phyloP scores from a whole-genome alignment of 2,888 invertebrate species.

The Galerucella pusilla region DNA sequence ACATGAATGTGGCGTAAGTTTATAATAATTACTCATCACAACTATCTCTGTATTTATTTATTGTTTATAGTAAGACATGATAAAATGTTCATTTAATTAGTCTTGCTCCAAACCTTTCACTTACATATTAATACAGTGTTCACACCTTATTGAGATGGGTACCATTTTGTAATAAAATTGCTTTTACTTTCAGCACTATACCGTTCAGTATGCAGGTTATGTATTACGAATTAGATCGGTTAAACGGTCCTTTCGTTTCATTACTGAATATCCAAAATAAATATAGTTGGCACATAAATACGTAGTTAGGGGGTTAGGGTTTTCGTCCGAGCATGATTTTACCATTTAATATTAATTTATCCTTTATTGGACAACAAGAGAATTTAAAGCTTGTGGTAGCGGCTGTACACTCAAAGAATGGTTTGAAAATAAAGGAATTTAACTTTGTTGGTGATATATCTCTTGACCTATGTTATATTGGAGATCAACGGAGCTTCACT shows the following conservation, averaged over 20 bases:
- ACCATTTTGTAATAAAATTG: slow-evolving; percentile 29
- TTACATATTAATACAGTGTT: slow-evolving; percentile 33
- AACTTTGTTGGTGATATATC: too few species aligned
- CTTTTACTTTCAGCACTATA: neutral
- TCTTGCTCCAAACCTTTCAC: slow-evolving; percentile 36
- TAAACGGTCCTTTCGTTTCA: neutral
- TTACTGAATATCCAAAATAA: too few species aligned
- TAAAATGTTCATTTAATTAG: slow-evolving; percentile 16
- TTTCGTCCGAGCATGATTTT: too few species aligned
- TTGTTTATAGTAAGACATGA: slow-evolving; percentile 31
- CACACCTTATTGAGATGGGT: slow-evolving; percentile 33
- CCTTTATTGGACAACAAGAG: too few species aligned
- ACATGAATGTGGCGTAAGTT: slow-evolving; percentile 12
- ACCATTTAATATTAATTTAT: too few species aligned
- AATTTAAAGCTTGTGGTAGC: too few species aligned
- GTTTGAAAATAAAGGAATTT: too few species aligned
- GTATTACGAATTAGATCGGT: neutral
- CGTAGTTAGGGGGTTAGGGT: too few species aligned
- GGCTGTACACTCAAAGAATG: too few species aligned
- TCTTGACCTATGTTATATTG: too few species aligned
- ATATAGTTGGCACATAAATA: too few species aligned
- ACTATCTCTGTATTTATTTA: slow-evolving; percentile 21
- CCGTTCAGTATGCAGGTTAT: neutral
- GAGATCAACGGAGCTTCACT: too few species aligned
- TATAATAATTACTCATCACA: slow-evolving; percentile 2